These are phyloP conservation scores for Ptilonorhynchus violaceus DNA, from an alignment of 2,113 vertebrate genomes.

Conservation along the genomic window DNA sequence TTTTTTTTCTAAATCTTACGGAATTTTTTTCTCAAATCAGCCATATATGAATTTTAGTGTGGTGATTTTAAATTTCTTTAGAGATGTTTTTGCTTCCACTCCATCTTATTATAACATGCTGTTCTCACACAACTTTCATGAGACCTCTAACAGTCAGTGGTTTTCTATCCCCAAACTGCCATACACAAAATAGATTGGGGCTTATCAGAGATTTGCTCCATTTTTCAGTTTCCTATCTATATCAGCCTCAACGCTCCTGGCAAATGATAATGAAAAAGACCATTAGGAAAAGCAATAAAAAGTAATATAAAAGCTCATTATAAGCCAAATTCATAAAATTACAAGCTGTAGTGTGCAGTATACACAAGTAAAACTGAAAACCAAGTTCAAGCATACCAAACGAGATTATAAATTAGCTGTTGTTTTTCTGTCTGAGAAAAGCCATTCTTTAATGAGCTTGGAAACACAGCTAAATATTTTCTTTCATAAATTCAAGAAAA, in stretches of 20 bases:
- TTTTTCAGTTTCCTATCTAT: not conserved
- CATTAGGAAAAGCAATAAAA: not conserved
- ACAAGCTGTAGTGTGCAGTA: not conserved
- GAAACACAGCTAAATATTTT: slow-evolving; percentile 54
- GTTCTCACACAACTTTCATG: not conserved
- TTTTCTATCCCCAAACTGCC: not conserved
- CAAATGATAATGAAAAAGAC: not conserved
- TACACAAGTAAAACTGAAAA: slow-evolving; percentile 12
- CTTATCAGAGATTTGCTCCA: not conserved
- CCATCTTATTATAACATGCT: not conserved
- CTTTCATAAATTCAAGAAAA: slow-evolving; percentile 50
- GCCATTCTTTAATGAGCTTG: slow-evolving; percentile 28
- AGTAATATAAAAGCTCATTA: not conserved
- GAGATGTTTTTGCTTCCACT: not conserved
- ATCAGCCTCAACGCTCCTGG: not conserved
- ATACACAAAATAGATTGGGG: not conserved
- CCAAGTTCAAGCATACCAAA: not conserved
- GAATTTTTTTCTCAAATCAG: not conserved
- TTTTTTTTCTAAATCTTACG: not conserved
- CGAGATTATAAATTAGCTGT: not conserved
- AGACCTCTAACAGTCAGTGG: not conserved
- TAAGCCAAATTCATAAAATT: not conserved
- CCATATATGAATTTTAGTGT: not conserved
- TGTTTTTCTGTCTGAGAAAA: slow-evolving; percentile 22
- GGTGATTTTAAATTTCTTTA: not conserved